Base-by-base conservation (phyloP, 2,797 vertebrate genomes). In the Columba guinea region DNA sequence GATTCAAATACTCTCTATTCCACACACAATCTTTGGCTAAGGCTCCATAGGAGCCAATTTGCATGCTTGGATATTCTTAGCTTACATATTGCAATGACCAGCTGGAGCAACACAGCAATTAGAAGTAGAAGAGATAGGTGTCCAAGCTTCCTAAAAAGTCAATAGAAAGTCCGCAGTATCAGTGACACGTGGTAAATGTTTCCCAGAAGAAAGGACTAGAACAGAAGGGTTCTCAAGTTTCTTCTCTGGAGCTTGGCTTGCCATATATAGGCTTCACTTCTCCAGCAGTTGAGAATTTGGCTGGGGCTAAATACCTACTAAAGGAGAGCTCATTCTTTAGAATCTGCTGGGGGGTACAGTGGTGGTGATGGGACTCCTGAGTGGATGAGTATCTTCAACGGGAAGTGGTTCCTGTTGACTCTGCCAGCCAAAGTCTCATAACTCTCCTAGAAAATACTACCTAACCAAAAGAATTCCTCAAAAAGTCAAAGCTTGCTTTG, bases 401-500 rank as follows among this genome's bases (percentile, higher is more conserved):
- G 56, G 39, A 87, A 74, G 52, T 6, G 34, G 9, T 55, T 83
- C 58, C 44, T 90, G 11, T 39, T 49, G 44, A 46, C 16, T 75
- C 11, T 87, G 30, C 30, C 49, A 80, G 26, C 17, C 34, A 80
- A 69, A 59, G 34, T n/a, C 44, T 75, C 58, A 14, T 21, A 68
- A 59, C n/a, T 70, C 20, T 69, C 51, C 41, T 27, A 81, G 62
- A 86, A 84, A 94, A 37, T 46, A 34, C 49, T 83, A 21, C 17
- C 21, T 77, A 68, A 84, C 15, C 24, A 34, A 51, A 55, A 79
- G 60, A 41, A 68, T 22, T 56, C n/a, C n/a, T 76, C 30, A 27
- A 46, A 91, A 83, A 8, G 34, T 92, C 79, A 82, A 81, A 81
- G 22, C 9, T 92, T 68, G 18, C 52, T 94, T 80, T 96, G 76